Percentiles rank a stretch among this genome's conserved stretches.
These are phyloP conservation scores for Salvator merianae DNA, from an alignment of 2,113 vertebrate species.

Conservation along the genomic window DNA sequence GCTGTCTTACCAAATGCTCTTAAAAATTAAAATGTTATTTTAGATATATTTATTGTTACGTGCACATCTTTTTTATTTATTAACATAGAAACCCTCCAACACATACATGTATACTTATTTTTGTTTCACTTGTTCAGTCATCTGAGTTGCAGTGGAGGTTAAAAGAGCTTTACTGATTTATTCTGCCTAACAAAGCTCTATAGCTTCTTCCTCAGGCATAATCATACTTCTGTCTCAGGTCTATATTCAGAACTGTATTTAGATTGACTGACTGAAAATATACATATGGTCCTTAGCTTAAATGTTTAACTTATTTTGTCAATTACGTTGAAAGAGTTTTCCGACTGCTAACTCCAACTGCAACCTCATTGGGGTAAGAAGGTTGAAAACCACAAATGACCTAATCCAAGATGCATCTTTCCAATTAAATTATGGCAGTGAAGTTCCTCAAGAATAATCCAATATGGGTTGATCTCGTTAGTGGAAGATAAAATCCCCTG, in stretches of 20 bases:
- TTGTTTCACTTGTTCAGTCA: background rate
- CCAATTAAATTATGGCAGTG: background rate
- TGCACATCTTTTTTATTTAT: background rate
- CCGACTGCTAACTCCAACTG: background rate
- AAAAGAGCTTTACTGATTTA: background rate
- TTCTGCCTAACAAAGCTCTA: background rate
- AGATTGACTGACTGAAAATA: background rate
- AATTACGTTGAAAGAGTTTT: background rate
- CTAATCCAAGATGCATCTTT: background rate
- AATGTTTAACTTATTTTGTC: background rate
- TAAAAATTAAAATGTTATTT: background rate
- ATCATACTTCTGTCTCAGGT: too few species aligned
- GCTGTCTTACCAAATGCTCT: background rate
- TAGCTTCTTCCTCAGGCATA: too few species aligned
- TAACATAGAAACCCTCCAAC: background rate
- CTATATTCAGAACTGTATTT: background rate
- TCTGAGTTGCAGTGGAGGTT: background rate
- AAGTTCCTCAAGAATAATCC: background rate
- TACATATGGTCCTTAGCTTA: constrained; percentile 1
- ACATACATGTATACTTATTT: background rate
- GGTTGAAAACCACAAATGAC: background rate
- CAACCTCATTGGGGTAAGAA: background rate
- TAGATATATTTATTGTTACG: background rate
- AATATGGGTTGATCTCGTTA: background rate
- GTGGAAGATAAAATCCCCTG: background rate